Evolutionary conservation across 2,797 vertebrate species (phyloP).

Genomic region (Corythornis leucogaster): DNA sequence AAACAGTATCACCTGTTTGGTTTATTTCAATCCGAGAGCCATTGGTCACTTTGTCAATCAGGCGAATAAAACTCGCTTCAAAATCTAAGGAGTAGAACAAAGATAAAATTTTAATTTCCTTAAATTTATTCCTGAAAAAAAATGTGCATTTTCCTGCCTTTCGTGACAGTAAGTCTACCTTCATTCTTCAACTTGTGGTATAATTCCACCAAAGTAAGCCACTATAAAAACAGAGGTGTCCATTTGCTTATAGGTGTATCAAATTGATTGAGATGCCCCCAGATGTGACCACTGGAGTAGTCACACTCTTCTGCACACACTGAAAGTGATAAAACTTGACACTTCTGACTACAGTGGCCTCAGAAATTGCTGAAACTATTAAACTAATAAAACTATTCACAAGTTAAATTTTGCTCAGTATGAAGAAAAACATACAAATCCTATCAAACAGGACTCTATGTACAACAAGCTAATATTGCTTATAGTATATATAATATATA

Average conservation of each 20-base stretch:
- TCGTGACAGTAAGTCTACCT: neutral
- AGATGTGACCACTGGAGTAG: neutral
- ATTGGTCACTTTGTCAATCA: conserved; percentile 96
- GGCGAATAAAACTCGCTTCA: conserved; percentile 95
- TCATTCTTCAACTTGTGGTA: neutral
- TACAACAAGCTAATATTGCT: neutral
- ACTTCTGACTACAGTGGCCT: neutral
- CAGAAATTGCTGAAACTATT: neutral
- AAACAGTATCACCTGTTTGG: conserved; percentile 87
- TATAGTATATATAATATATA: too few relatives aligned
- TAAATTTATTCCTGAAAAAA: neutral
- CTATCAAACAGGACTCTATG: neutral
- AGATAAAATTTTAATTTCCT: neutral
- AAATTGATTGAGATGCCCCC: neutral
- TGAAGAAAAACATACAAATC: neutral
- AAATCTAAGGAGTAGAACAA: conserved; percentile 84
- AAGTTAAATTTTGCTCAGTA: neutral
- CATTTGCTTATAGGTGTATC: neutral
- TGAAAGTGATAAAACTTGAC: neutral
- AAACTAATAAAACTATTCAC: neutral
- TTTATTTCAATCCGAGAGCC: conserved; percentile 97
- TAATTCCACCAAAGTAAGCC: neutral
- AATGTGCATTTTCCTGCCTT: neutral
- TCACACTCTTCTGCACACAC: neutral
- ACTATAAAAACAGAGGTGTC: neutral